Base-by-base conservation (phyloP, 2,113 vertebrate genomes). In the Brachionichthys hirsutus region DNA sequence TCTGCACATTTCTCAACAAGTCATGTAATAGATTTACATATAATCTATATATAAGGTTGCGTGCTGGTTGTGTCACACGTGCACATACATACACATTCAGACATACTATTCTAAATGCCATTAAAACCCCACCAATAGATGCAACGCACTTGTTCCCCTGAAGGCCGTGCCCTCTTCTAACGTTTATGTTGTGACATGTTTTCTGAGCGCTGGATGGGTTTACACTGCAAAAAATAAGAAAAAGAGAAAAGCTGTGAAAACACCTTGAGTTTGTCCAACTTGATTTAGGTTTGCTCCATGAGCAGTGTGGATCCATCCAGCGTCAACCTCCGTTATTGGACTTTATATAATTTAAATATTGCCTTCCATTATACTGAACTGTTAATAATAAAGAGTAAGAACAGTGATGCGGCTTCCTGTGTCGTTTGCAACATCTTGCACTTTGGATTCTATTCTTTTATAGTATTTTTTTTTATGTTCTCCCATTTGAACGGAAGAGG, bases 271-370 rank as follows among this genome's bases (percentile, higher is more conserved):
- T 42, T 14, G 52, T 55, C 52, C 50, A 42, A 15, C 67, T n/a
- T 36, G n/a, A 14, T 54, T 51, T 50, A 7, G 19, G 50, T 59
- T 49, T 75, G 44, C 46, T 45, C 13, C 19, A 38, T 14, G 14
- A 24, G 64, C 51, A 18, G 56, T 82, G 70, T 81, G 73, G 80
- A 54, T 80, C 64, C 69, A 74, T 57, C 59, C 78, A 82, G 51
- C 57, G 76, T 71, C 72, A 59, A 65, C 72, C 44, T 16, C 62
- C 75, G 77, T 71, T 69, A 67, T 81, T 76, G 55, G 72, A 79
- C 62, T 85, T 91, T 90, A n/a, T 91, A 75, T 88, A 89, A 90
- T 88, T 91, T 90, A 88, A 90, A 88, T 85, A 87, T 75, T 75
- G 80, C 80, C 77, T 89, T 89, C 73, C 86, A 87, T 85, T 90